Evolutionary conservation across 2,888 invertebrate genomes (phyloP), one percentile per base, ranked within the genome.

Genomic region (Miltochrista miniata): DNA sequence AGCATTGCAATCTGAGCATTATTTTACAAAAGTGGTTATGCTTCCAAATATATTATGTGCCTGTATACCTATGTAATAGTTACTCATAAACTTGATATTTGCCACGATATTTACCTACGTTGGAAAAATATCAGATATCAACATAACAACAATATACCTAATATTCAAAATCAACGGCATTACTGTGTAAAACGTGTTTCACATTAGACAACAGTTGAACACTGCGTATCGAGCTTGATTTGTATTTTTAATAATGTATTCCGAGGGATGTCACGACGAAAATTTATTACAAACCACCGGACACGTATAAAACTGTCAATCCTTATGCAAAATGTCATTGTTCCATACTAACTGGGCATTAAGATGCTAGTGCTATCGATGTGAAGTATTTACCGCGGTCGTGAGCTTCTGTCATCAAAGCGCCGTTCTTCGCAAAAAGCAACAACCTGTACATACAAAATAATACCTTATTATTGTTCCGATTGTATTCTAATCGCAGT

Each of bases 291-390:
- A 43, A 50, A 58, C 33, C 68, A 64, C 69, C 76, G 77, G 80
- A 81, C 73, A 77, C 72, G 73, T 75, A 79, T 77, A 80, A 76
- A 74, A 74, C 70, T 66, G 68, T 67, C 64, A 45, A 58, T 56
- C 65, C 64, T 68, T 56, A 77, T 76, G 81, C 75, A 71, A 78
- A 82, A 76, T 70, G 69, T 70, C 73, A 79, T 76, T 80, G 80
- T 81, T 72, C 51, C 51, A 47, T 35, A 53, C 50, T 51, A 59
- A 61, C 52, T 61, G 48, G 46, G 50, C 45, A 54, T 64, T 61
- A 49, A 61, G 66, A 63, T 68, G 60, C 61, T 44, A 52, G 56
- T 48, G 48, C 58, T 56, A 52, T 56, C 51, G 49, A 47, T 61
- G 43, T 51, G 46, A 64, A 64, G 58, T 59, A 39, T 56, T 62